Evolutionary conservation across 2,113 vertebrate genomes (phyloP), one percentile per base, ranked within the genome.

Genomic region (Sula dactylatra): DNA sequence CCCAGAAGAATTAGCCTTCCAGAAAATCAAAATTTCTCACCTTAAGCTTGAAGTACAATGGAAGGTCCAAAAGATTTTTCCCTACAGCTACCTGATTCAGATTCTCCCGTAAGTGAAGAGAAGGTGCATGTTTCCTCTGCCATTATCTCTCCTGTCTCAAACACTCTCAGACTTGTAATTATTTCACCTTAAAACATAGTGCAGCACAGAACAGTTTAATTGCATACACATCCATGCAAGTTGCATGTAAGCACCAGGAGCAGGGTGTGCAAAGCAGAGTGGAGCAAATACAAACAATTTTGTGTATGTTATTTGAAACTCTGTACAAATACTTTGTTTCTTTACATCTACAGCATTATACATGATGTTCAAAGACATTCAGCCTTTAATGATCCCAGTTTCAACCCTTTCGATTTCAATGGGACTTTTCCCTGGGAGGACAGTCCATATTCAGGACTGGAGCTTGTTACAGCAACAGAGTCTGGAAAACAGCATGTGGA

Each of bases 401-500:
- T 72, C 1, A 4, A 52, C 31, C 9, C 12, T 72, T 92, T 72
- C 5, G 4, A 59, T 86, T 87, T 81, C 1, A 2, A 18, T 3
- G 26, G 61, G 34, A 80, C 21, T 86, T 92, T 93, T 76, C 36
- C 38, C 42, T 54, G 58, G 36, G 19, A 92, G 54, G 50, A 86
- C 3, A 3, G 88, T 88, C 89, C 94, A 82, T 90, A 74, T 80
- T 92, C 78, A 87, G 85, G 84, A 55, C 47, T 61, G 86, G 71
- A 83, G 73, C 81, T 95, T 92, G 90, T 91, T 94, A 95, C 65
- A 2, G 88, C 90, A 78, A 85, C 70, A 67, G 67, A 89, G 65
- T 81, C 94, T 97, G 94, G 79, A 97, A 97, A 96, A 78, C 86
- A 97, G 95, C 93, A 87, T 91, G 91, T 92, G 93, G 94, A 97